Conservation (phyloP, 2,113 vertebrate genomes). For the Vidua chalybeata region DNA sequence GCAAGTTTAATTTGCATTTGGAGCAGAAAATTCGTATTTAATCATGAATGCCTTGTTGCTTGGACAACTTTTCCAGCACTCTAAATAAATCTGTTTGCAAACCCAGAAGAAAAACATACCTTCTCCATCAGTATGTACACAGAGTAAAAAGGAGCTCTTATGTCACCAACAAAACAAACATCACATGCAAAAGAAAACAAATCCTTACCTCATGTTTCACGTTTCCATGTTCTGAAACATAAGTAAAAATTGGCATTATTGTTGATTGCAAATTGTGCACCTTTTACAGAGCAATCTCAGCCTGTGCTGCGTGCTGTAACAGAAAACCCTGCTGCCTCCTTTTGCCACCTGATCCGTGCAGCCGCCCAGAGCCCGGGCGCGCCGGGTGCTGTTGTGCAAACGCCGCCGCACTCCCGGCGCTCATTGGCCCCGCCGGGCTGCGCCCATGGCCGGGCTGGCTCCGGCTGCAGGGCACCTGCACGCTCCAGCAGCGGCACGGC, state of each 20-base stretch:
- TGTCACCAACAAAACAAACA: conserved; percentile 21
- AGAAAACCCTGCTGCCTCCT: conserved; percentile 53
- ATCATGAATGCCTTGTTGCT: neutral
- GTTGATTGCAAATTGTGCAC: neutral
- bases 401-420: neutral
- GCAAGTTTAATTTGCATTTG: neutral
- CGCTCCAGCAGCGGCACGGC: neutral
- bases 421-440: conserved; percentile 75
- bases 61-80: neutral
- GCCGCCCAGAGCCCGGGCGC: conserved; percentile 66
- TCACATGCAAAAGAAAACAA: neutral
- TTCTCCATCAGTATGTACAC: neutral
- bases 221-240: conserved; percentile 89
- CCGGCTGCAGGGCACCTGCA: neutral
- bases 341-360: conserved; percentile 74
- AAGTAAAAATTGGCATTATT: conserved; percentile 83
- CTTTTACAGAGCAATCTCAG: neutral
- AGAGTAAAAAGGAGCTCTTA: neutral
- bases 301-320: neutral
- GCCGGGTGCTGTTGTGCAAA: conserved; percentile 74
- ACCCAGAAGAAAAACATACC: neutral
- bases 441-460: neutral
- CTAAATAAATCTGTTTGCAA: neutral
- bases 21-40: neutral
- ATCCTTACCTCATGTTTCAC: conserved; percentile 88